These are phyloP conservation scores for Cisticola juncidis DNA, from an alignment of 2,113 vertebrate genomes.

Conservation along the genomic window DNA sequence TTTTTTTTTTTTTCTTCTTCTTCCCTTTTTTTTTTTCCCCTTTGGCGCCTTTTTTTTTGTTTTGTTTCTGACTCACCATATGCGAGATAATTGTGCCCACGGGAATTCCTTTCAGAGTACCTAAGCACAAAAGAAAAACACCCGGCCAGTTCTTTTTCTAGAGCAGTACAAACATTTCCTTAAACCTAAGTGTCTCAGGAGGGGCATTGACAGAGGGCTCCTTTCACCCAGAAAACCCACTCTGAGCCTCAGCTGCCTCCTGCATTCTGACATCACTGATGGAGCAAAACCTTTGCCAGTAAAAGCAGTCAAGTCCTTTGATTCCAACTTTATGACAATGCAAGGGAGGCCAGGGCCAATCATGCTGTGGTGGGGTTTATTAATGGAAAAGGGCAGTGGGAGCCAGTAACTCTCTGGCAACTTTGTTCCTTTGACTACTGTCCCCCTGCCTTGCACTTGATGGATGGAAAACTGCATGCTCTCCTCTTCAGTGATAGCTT, in stretches of 20 bases:
- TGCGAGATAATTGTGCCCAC: conserved; percentile 77
- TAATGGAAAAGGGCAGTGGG: conserved; percentile 48
- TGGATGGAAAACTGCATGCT: neutral
- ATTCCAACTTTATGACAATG: conserved; percentile 70
- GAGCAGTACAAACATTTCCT: conserved; percentile 79
- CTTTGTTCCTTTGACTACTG: neutral
- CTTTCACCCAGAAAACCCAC: conserved; percentile 72
- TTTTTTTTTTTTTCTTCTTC: neutral
- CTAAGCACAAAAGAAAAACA: conserved; percentile 82
- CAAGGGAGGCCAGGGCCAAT: conserved; percentile 53
- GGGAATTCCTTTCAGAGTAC: conserved; percentile 80
- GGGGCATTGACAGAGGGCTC: conserved; percentile 73
- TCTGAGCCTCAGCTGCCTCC: neutral
- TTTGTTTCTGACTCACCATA: conserved; percentile 75
- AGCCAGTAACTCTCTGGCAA: conserved; percentile 1
- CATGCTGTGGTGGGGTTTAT: conserved; percentile 54
- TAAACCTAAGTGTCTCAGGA: conserved; percentile 79
- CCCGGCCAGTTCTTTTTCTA: conserved; percentile 71
- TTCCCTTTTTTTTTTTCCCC: neutral
- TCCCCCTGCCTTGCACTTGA: neutral
- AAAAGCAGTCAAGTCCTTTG: conserved; percentile 73
- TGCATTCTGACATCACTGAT: conserved; percentile 64
- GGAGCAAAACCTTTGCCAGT: conserved; percentile 70
- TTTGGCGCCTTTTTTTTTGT: neutral
- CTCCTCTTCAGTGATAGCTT: neutral